Percentiles rank a stretch among this genome's conserved stretches.
Conservation (phyloP, 2,113 vertebrate genomes). For the Eidolon helvum region DNA sequence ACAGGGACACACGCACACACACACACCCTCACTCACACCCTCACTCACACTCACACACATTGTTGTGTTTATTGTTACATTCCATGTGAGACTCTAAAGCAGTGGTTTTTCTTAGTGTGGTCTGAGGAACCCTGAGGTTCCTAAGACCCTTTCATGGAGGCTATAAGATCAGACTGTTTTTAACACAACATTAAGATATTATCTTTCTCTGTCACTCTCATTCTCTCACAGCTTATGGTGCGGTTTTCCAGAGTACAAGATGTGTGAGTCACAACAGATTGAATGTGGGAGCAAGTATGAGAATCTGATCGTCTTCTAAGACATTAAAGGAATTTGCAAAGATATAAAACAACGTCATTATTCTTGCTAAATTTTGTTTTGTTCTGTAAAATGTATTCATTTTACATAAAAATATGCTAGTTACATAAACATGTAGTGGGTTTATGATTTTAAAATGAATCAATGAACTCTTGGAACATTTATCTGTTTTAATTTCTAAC, state of each 20-base stretch:
- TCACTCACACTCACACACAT: background rate
- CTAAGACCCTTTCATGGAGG: background rate
- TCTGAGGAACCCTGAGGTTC: background rate
- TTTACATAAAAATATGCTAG: slow-evolving; percentile 14
- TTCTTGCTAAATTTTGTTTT: slow-evolving; percentile 27
- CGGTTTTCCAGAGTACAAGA: background rate
- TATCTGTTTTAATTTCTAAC: slow-evolving; percentile 25
- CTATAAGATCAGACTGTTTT: background rate
- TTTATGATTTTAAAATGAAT: slow-evolving; percentile 46
- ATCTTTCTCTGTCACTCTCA: background rate
- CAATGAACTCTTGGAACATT: background rate
- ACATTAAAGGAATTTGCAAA: background rate
- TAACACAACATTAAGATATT: background rate
- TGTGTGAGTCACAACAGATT: background rate
- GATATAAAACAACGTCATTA: background rate
- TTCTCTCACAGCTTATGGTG: background rate
- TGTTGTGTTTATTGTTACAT: background rate
- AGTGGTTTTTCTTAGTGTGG: background rate
- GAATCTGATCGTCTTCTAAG: background rate
- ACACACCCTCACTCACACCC: background rate
- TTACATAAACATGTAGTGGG: background rate
- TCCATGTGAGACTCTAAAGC: background rate
- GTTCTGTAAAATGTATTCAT: slow-evolving; percentile 23
- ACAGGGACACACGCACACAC: background rate
- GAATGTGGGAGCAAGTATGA: background rate